Evolutionary conservation across 2,113 vertebrate species (phyloP), one percentile per base, ranked within the genome.

Genomic region (Vireo altiloquus): DNA sequence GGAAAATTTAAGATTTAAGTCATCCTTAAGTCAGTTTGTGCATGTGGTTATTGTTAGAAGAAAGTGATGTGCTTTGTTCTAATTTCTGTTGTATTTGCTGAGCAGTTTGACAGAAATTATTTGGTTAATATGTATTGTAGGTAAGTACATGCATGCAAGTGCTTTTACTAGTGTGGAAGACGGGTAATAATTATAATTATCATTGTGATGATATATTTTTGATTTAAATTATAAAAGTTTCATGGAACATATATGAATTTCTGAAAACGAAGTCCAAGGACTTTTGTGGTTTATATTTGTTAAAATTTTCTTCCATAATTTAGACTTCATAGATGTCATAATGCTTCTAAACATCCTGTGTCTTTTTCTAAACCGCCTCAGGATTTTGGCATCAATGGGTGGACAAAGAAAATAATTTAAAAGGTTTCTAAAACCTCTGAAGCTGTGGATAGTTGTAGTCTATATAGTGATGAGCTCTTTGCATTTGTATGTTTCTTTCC

Each of bases 401-500:
- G 31, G 59, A 70, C 14, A n/a, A 88, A 54, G 22, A 22, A 13
- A 50, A 30, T 0, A 1, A 52, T 65, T 50, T 22, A 21, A 21
- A 47, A 50, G 14, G 37, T 46, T 70, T 86, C 28, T 44, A 33
- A 28, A 42, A 19, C 16, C 11, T 49, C 49, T 75, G 40, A 56
- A 74, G 24, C 2, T 49, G 28, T 47, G 28, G 28, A 17, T 24
- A 53, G 31, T 13, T 57, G 46, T 11, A 28, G 21, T 15, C 16
- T 4, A 3, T 1, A 1, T 19, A 27, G 31, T 8, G 33, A 40
- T 68, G 27, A n/a, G 3, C 7, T 47, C 11, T 16, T n/a, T 52
- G 25, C 30, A n/a, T 31, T 65, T 15, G 1, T 23, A 39, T 25
- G 13, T 44, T 37, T 57, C 10, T 70, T 66, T 56, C 17, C 1